Evolutionary conservation across 2,888 invertebrate genomes (phyloP).

Genomic region (Tanypteryx hageni): DNA sequence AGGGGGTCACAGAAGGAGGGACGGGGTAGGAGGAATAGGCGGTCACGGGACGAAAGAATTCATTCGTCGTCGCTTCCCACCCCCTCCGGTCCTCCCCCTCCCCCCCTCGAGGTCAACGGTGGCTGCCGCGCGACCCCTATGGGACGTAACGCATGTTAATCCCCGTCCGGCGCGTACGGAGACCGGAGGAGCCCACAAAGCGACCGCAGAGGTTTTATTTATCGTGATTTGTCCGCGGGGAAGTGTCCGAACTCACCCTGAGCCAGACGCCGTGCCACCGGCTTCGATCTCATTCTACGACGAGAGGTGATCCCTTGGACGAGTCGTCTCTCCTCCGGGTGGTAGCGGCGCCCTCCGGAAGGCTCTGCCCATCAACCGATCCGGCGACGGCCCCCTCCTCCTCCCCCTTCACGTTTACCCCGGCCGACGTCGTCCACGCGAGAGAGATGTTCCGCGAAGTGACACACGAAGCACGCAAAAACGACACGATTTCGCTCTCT

Average conservation of each 20-base stretch:
- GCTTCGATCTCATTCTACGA: constrained; percentile 26
- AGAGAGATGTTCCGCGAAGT: background rate
- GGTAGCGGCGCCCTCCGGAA: background rate
- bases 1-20: background rate
- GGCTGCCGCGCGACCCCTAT: background rate
- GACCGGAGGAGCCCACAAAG: too few species aligned
- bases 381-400: too few species aligned
- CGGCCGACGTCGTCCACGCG: background rate
- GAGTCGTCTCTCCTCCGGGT: background rate
- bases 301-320: background rate
- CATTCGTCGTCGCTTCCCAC: background rate
- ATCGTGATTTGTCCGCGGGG: background rate
- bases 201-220: too few species aligned
- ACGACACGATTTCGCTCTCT: background rate
- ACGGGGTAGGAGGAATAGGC: background rate
- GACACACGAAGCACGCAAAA: constrained; percentile 14
- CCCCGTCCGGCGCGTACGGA: too few species aligned
- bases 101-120: background rate
- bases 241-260: constrained; percentile 6
- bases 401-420: background rate
- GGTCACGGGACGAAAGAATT: background rate
- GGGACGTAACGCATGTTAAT: too few species aligned
- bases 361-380: background rate
- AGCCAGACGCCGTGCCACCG: constrained; percentile 28
- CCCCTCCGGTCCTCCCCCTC: background rate